phyloP scores from a whole-genome alignment of 2,888 invertebrate species.

The Rhodophaea formosa region DNA sequence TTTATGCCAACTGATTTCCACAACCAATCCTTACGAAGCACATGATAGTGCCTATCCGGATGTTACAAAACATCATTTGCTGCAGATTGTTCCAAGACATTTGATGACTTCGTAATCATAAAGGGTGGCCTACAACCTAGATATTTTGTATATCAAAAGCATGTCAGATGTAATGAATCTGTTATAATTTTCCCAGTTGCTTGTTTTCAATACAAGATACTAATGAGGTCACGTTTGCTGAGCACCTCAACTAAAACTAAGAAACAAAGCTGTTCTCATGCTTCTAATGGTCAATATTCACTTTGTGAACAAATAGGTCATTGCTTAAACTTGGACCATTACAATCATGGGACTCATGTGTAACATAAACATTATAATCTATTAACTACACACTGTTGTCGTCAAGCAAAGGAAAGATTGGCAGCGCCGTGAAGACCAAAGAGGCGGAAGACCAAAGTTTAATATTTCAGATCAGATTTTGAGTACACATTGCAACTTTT shows the following conservation, averaged over 20 bases:
- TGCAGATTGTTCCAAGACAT: no score
- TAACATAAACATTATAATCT: slow-evolving; percentile 32
- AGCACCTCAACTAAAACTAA: slow-evolving; percentile 50
- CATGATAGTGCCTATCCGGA: no score
- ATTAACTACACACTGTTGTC: slow-evolving; percentile 39
- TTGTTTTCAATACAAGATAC: background rate
- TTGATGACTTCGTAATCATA: no score
- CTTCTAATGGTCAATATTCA: slow-evolving; percentile 43
- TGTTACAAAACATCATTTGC: no score
- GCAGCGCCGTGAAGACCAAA: slow-evolving; percentile 4
- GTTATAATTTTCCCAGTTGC: background rate
- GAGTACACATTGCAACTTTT: background rate
- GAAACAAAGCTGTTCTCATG: slow-evolving; percentile 42
- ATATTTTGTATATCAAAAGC: no score
- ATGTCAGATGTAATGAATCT: no score
- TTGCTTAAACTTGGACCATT: slow-evolving; percentile 33
- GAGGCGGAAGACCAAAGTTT: slow-evolving; percentile 30
- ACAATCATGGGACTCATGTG: slow-evolving; percentile 36
- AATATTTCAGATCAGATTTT: background rate
- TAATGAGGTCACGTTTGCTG: background rate
- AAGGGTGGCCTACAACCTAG: no score
- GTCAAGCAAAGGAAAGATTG: slow-evolving; percentile 7
- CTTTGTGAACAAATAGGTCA: slow-evolving; percentile 46
- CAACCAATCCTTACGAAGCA: no score
- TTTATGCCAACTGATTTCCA: no score